Percentiles rank a stretch among this genome's conserved stretches.
These are phyloP conservation scores for Dermatemys mawii DNA, from an alignment of 2,113 vertebrate species.

Conservation along the genomic window DNA sequence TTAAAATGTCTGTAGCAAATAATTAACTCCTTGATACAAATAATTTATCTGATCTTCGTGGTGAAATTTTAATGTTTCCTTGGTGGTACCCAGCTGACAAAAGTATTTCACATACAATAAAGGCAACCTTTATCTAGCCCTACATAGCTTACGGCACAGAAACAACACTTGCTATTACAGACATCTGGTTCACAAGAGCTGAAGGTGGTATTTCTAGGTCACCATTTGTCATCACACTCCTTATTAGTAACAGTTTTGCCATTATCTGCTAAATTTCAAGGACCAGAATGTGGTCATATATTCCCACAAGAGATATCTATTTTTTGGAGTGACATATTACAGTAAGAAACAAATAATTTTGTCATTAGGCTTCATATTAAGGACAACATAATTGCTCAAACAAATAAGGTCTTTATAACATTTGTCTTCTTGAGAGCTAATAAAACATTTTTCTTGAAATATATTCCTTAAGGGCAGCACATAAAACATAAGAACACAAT, in stretches of 20 bases:
- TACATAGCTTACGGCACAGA: not conserved
- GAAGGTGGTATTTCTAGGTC: not conserved
- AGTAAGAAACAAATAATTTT: not conserved
- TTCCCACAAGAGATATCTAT: not conserved
- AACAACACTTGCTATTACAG: not conserved
- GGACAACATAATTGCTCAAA: not conserved
- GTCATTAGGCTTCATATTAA: not conserved
- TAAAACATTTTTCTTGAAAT: not conserved
- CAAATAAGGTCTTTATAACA: not conserved
- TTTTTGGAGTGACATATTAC: not conserved
- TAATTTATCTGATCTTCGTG: not conserved
- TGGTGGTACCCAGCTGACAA: accelerated
- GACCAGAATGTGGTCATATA: not conserved
- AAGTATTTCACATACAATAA: not conserved
- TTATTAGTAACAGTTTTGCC: not conserved
- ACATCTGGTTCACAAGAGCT: not conserved
- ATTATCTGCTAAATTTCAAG: not conserved
- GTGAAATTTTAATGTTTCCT: accelerated
- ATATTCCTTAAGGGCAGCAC: not conserved
- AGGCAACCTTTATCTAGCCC: not conserved
- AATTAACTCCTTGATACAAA: not conserved
- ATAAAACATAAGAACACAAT: not conserved
- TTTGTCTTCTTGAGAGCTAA: not conserved
- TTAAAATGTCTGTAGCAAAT: not conserved
- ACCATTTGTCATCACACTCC: not conserved